A percentile compares a stretch with the other conserved stretches of the same genome.
Conservation (phyloP, 1,140 invertebrate species). For the Uloborus diversus region DNA sequence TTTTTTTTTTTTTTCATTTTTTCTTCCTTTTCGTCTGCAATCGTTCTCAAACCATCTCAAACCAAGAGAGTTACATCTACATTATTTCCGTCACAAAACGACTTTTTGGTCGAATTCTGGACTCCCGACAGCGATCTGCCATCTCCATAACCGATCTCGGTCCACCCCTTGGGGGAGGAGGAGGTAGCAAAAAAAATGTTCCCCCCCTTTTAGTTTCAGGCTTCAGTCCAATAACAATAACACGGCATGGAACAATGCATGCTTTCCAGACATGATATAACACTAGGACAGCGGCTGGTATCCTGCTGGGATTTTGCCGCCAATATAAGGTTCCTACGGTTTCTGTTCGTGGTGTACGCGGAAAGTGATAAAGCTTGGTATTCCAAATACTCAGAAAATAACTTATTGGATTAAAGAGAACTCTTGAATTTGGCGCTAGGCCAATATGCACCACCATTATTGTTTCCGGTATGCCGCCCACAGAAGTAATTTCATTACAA, state of each 20-base stretch:
- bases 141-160: conserved; percentile 19
- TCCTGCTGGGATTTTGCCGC: no score
- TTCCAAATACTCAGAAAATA: no score
- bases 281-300: background rate
- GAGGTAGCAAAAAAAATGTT: background rate
- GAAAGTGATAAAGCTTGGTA: no score
- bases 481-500: no score
- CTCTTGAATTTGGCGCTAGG: no score
- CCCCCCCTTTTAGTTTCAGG: background rate
- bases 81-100: conserved; percentile 55
- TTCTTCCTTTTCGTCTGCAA: background rate
- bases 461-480: no score
- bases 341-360: no score
- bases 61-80: conserved; percentile 32
- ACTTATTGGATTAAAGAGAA: no score
- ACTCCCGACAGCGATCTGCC: conserved; percentile 31
- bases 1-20: conserved; percentile 1
- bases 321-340: no score
- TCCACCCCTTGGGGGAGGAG: background rate
- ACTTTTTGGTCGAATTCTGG: conserved; percentile 54
- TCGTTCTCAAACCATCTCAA: background rate
- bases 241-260: conserved; percentile 4
- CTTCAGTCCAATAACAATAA: conserved; percentile 21
- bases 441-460: no score
- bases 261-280: background rate